A percentile compares a stretch with the other conserved stretches of the same genome.
These are phyloP conservation scores for Agrenia bidenticulata DNA, from an alignment of 2,888 invertebrate species.

Conservation along the genomic window DNA sequence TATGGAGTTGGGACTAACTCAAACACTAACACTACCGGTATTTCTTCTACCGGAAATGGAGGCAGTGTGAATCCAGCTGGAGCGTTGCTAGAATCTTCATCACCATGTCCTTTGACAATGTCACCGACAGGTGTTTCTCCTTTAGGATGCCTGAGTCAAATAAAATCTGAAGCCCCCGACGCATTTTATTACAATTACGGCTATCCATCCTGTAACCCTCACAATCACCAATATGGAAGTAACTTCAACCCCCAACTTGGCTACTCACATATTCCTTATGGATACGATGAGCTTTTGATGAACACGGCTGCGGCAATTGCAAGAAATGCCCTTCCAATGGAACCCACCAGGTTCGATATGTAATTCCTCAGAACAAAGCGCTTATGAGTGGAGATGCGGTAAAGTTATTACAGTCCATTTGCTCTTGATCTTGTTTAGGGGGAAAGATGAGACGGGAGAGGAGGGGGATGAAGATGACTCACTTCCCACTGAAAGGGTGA, in stretches of 20 bases:
- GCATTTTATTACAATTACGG: slow-evolving; percentile 42
- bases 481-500: neutral
- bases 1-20: slow-evolving; percentile 57
- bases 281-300: slow-evolving; percentile 15
- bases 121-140: slow-evolving; percentile 24
- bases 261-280: neutral
- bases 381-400: too few species aligned
- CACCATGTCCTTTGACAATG: slow-evolving; percentile 6
- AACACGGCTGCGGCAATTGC: neutral
- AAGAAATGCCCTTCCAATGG: slow-evolving; percentile 13
- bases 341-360: slow-evolving; percentile 22
- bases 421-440: slow-evolving; percentile 9
- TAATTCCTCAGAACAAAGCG: neutral
- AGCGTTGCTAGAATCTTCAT: neutral
- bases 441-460: slow-evolving; percentile 24
- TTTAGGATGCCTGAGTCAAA: slow-evolving; percentile 32
- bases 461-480: slow-evolving; percentile 9
- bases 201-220: slow-evolving; percentile 12
- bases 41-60: slow-evolving; percentile 3
- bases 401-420: too few species aligned
- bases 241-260: neutral
- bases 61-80: neutral
- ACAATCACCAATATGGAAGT: slow-evolving; percentile 12
- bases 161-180: slow-evolving; percentile 29
- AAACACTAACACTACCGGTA: neutral